Evolutionary conservation across 2,888 invertebrate species (phyloP).

Genomic region (Linnaemya tessellans): DNA sequence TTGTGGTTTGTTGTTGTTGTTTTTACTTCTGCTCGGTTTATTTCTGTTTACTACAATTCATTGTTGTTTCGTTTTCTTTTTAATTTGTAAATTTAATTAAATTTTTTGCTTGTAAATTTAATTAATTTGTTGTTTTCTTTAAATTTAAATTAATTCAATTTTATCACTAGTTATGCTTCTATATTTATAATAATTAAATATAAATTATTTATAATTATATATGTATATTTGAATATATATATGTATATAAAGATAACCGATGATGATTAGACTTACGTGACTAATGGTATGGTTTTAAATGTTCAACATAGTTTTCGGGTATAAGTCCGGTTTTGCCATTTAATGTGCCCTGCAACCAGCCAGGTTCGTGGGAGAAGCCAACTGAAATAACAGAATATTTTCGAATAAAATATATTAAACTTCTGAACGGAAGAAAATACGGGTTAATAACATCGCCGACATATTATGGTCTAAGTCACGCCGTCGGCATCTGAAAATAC

Average conservation of each 20-base stretch:
- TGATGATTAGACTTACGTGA: constrained; percentile 69
- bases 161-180: constrained; percentile 55
- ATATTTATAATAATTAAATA: constrained; percentile 28
- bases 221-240: constrained; percentile 44
- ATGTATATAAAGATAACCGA: constrained; percentile 57
- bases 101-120: constrained; percentile 14
- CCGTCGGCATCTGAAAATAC: no score
- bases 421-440: no score
- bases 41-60: constrained; percentile 50
- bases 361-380: constrained; percentile 95
- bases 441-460: no score
- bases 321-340: constrained; percentile 96
- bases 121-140: not conserved
- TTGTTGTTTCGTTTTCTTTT: constrained; percentile 47
- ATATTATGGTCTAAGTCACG: no score
- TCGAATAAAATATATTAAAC: no score
- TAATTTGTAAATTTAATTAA: constrained; percentile 9
- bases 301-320: constrained; percentile 98
- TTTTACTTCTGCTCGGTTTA: constrained; percentile 5
- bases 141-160: constrained; percentile 46
- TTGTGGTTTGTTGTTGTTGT: constrained; percentile 54
- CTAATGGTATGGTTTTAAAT: constrained; percentile 81
- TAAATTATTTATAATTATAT: constrained; percentile 48
- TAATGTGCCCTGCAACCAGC: constrained; percentile 98
- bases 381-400: constrained; percentile 84